These are phyloP conservation scores for Plagiodera versicolora DNA, from an alignment of 2,888 invertebrate genomes.

Conservation along the genomic window DNA sequence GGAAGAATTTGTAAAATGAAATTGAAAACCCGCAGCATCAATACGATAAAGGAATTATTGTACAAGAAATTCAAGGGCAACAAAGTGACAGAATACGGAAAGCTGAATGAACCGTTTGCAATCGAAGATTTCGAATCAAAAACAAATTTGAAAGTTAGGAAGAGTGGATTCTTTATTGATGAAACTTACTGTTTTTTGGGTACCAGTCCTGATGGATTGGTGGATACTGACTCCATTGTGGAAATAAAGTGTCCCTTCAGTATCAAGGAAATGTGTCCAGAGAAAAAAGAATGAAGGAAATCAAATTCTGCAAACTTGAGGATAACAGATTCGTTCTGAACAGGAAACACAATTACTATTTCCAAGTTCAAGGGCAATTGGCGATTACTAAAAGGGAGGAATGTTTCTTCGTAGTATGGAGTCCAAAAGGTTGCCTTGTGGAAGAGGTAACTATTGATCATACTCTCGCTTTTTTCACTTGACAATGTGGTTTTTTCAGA, in stretches of 20 bases:
- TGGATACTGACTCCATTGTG: constrained; percentile 31
- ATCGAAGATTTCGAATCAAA: constrained; percentile 30
- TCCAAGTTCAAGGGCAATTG: constrained; percentile 41
- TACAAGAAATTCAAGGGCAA: too few species aligned
- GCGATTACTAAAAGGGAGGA: constrained; percentile 30
- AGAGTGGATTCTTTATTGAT: constrained; percentile 37
- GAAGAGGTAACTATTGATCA: too few species aligned
- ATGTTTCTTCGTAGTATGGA: constrained; percentile 41
- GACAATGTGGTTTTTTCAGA: constrained; percentile 31
- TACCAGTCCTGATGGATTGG: constrained; percentile 38
- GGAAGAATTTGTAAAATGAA: background rate
- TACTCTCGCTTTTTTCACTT: too few species aligned
- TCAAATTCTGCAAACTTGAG: constrained; percentile 26
- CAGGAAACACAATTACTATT: constrained; percentile 36
- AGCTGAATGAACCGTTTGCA: constrained; percentile 32
- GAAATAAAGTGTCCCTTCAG: constrained; percentile 42
- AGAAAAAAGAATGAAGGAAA: constrained; percentile 28
- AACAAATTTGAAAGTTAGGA: constrained; percentile 22
- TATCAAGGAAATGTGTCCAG: constrained; percentile 27
- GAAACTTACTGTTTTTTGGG: constrained; percentile 35
- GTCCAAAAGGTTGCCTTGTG: constrained; percentile 34
- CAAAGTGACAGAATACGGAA: background rate
- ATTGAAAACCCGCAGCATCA: background rate
- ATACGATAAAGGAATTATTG: background rate
- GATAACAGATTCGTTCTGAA: too few species aligned